These are phyloP conservation scores for Prosapia bicincta DNA, from an alignment of 2,888 invertebrate species.

Conservation along the genomic window DNA sequence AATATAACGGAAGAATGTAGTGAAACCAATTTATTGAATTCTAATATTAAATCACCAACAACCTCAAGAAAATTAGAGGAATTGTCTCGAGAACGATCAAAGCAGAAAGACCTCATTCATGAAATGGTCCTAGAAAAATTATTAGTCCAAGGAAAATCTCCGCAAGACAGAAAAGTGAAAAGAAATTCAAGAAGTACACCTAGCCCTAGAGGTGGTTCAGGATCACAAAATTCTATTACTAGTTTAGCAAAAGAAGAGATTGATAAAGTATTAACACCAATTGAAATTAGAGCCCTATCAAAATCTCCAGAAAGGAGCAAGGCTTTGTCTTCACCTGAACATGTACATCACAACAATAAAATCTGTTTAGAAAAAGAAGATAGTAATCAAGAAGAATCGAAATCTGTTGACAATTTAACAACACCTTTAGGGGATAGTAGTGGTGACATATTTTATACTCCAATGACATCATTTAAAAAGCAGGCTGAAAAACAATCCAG, in stretches of 20 bases:
- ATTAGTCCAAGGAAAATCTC: conserved; percentile 60
- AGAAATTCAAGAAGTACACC: conserved; percentile 42
- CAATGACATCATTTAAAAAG: conserved; percentile 27
- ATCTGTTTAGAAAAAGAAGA: conserved; percentile 11
- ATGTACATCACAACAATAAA: conserved; percentile 10
- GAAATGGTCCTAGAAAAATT: conserved; percentile 79
- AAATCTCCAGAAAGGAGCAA: background rate
- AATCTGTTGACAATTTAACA: background rate
- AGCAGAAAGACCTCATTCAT: conserved; percentile 79
- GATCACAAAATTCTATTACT: conserved; percentile 31
- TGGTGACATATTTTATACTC: conserved; percentile 19
- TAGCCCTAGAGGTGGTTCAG: conserved; percentile 31
- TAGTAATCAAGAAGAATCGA: background rate
- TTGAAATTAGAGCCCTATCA: conserved; percentile 3
- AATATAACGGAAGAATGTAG: conserved; percentile 47
- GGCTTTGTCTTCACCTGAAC: conserved; percentile 24
- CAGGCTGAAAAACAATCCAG: conserved; percentile 22
- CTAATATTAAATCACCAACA: conserved; percentile 44
- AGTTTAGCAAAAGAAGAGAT: conserved; percentile 20
- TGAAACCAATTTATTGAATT: conserved; percentile 43
- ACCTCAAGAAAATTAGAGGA: conserved; percentile 68
- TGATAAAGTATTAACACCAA: background rate
- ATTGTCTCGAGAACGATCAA: conserved; percentile 72
- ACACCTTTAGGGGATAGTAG: conserved; percentile 5
- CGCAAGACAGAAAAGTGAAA: conserved; percentile 55